A percentile compares a stretch with the other conserved stretches of the same genome.
Conservation (phyloP, 2,113 vertebrate genomes). For the Numida meleagris region DNA sequence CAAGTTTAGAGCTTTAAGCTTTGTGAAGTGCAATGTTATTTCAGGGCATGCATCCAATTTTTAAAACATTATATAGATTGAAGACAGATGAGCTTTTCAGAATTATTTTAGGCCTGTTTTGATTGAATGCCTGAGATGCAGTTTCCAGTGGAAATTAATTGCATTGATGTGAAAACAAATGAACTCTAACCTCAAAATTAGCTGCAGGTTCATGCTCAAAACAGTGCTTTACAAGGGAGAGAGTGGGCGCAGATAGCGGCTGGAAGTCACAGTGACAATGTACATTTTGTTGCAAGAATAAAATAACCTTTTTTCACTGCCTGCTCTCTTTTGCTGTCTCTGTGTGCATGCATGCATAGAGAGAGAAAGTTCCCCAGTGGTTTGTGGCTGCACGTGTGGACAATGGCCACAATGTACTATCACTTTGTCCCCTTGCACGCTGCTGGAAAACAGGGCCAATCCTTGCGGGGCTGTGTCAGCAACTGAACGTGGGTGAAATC, state of each 20-base stretch:
- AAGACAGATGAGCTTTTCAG: constrained; percentile 75
- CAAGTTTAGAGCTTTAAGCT: constrained; percentile 54
- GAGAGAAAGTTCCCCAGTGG: not conserved
- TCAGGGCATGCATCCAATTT: constrained; percentile 72
- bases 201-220: constrained; percentile 53
- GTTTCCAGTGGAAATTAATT: constrained; percentile 78
- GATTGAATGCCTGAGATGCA: constrained; percentile 71
- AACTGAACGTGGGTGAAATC: not conserved
- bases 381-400: not conserved
- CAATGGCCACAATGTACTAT: not conserved
- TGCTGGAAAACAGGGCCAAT: not conserved
- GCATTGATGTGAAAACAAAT: constrained; percentile 77
- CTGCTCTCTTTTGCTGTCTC: not conserved
- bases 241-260: not conserved
- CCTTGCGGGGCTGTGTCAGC: not conserved
- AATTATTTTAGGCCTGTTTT: constrained; percentile 74
- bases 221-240: constrained; percentile 13
- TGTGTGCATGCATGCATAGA: not conserved
- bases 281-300: constrained; percentile 28
- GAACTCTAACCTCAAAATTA: constrained; percentile 73
- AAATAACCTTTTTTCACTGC: constrained; percentile 4
- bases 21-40: constrained; percentile 67
- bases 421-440: not conserved
- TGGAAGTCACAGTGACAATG: not conserved
- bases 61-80: constrained; percentile 75